Evolutionary conservation across 2,113 vertebrate species (phyloP).

Genomic region (Circaetus cinerascens): DNA sequence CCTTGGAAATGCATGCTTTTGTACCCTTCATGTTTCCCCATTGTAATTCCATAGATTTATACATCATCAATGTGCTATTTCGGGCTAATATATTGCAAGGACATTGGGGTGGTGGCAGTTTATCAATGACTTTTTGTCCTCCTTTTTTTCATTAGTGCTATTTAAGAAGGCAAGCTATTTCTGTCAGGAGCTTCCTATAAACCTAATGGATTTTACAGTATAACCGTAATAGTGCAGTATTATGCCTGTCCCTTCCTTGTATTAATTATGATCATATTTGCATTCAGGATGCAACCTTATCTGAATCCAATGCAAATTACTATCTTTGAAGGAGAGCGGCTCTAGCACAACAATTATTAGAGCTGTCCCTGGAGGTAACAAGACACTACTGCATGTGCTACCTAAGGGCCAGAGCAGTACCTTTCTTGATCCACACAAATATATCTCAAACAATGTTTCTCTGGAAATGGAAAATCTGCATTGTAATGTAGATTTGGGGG

Average conservation of each 20-base stretch:
- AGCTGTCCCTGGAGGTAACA: constrained; percentile 42
- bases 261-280: constrained; percentile 70
- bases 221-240: constrained; percentile 20
- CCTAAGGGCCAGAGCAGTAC: not conserved
- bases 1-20: constrained; percentile 21
- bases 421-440: constrained; percentile 25
- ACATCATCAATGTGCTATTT: constrained; percentile 35
- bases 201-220: constrained; percentile 51
- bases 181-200: constrained; percentile 21
- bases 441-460: not conserved
- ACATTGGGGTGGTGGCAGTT: constrained; percentile 18
- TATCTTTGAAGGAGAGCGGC: constrained; percentile 31
- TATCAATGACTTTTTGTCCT: constrained; percentile 49
- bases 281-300: constrained; percentile 64
- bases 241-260: constrained; percentile 32
- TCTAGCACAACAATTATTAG: constrained; percentile 40
- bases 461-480: not conserved
- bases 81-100: constrained; percentile 47
- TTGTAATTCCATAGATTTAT: constrained; percentile 61
- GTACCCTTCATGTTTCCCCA: constrained; percentile 22
- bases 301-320: constrained; percentile 67
- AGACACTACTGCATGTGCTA: not conserved
- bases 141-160: constrained; percentile 40
- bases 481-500: constrained; percentile 21
- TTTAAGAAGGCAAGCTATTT: constrained; percentile 43